Percentiles rank a stretch among this genome's conserved stretches.
phyloP scores from a whole-genome alignment of 2,797 vertebrate species.

The Sebastes hopkinsi region DNA sequence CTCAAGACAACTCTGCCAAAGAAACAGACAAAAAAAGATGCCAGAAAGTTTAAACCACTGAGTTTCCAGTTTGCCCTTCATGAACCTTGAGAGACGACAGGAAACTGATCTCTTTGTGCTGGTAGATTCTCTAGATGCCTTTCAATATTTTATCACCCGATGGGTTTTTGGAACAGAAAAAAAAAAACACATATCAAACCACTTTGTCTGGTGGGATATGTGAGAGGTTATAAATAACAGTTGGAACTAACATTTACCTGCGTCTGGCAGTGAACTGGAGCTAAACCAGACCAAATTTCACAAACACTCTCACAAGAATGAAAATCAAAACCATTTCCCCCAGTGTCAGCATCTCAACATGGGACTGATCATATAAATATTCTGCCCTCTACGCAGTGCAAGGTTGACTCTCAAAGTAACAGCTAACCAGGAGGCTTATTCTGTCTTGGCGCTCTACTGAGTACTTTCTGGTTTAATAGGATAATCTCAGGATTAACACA shows the following conservation, averaged over 20 bases:
- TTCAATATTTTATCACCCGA: background rate
- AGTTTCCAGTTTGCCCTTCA: background rate
- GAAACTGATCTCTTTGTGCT: background rate
- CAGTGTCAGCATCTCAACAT: background rate
- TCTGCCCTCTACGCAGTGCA: background rate
- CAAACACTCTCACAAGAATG: background rate
- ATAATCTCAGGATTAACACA: conserved; percentile 20
- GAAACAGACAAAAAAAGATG: background rate
- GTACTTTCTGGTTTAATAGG: conserved; percentile 17
- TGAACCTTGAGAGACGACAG: background rate
- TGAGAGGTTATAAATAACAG: background rate
- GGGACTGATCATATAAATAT: background rate
- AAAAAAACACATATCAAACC: background rate
- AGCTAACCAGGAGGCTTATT: background rate
- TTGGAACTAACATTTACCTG: background rate
- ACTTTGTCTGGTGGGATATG: background rate
- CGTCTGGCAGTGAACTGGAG: background rate
- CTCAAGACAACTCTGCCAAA: conserved; percentile 95
- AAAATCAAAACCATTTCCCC: background rate
- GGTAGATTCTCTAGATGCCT: background rate
- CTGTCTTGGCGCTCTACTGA: background rate
- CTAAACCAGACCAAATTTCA: background rate
- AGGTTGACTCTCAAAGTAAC: background rate
- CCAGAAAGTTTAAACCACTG: background rate
- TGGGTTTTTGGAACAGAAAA: background rate